Evolutionary conservation across 2,888 invertebrate species (phyloP).

Genomic region (Cyaniris semiargus): DNA sequence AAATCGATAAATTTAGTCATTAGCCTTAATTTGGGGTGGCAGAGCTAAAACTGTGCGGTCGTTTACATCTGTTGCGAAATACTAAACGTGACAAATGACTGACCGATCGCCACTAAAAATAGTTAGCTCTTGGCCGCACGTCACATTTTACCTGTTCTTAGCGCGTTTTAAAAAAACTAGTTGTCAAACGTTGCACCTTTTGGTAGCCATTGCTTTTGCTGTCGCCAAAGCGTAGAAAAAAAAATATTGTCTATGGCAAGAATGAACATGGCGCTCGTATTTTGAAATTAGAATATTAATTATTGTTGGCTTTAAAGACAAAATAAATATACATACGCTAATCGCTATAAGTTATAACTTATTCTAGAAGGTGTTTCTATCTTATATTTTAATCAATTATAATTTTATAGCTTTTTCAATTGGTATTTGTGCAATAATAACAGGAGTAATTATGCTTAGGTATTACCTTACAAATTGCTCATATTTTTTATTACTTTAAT

Average conservation of each 20-base stretch:
- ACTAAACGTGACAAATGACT: constrained; percentile 35
- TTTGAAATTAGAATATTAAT: not conserved
- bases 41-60: constrained; percentile 48
- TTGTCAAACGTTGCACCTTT: not conserved
- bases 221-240: not conserved
- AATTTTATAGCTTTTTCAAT: not conserved
- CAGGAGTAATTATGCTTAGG: not conserved
- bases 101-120: constrained; percentile 34
- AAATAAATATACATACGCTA: too few species aligned
- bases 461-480: not conserved
- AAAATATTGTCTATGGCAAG: not conserved
- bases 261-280: not conserved
- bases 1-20: constrained; percentile 62
- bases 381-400: not conserved
- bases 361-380: not conserved
- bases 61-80: constrained; percentile 38
- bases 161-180: not conserved
- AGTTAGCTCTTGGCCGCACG: constrained; percentile 32
- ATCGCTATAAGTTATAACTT: too few species aligned
- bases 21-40: constrained; percentile 60
- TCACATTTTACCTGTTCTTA: constrained; percentile 26
- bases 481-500: constrained; percentile 6
- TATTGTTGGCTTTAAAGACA: too few species aligned
- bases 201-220: not conserved
- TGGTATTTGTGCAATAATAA: not conserved